Conservation (phyloP, 2,888 invertebrate species). For the Caradrina kadenii region DNA sequence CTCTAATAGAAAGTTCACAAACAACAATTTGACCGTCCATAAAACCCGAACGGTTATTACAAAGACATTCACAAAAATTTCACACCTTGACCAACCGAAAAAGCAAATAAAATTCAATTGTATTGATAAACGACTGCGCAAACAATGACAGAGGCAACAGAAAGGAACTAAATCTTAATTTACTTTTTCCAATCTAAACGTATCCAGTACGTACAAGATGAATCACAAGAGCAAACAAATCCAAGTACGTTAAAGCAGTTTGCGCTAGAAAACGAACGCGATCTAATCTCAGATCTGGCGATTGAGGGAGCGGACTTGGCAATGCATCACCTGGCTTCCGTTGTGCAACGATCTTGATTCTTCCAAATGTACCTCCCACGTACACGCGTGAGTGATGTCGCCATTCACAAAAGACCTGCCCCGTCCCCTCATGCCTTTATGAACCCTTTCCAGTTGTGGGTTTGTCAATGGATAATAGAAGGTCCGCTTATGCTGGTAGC, state of each 20-base stretch:
- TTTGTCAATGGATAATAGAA: conserved; percentile 57
- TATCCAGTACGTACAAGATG: conserved; percentile 64
- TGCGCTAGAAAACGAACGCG: conserved; percentile 81
- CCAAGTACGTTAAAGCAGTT: conserved; percentile 77
- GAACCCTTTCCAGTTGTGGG: conserved; percentile 54
- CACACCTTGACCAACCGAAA: conserved; percentile 45
- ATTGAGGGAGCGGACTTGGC: conserved; percentile 83
- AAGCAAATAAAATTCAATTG: conserved; percentile 55
- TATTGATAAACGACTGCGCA: conserved; percentile 54
- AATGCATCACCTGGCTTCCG: conserved; percentile 89
- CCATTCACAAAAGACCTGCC: conserved; percentile 75
- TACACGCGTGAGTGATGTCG: conserved; percentile 79
- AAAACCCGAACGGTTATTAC: conserved; percentile 28
- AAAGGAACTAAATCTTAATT: conserved; percentile 69
- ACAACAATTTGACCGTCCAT: conserved; percentile 15
- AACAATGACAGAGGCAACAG: conserved; percentile 49
- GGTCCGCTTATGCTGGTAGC: conserved; percentile 70
- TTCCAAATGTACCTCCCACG: conserved; percentile 87
- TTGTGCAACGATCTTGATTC: conserved; percentile 88
- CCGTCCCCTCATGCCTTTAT: conserved; percentile 54
- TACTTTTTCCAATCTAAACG: conserved; percentile 70
- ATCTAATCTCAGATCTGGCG: conserved; percentile 85
- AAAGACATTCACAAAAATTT: conserved; percentile 38
- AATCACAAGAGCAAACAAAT: conserved; percentile 79
- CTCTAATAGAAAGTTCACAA: conserved; percentile 22